Base-by-base conservation (phyloP, 2,888 invertebrate genomes). In the Drosophila anceps region DNA sequence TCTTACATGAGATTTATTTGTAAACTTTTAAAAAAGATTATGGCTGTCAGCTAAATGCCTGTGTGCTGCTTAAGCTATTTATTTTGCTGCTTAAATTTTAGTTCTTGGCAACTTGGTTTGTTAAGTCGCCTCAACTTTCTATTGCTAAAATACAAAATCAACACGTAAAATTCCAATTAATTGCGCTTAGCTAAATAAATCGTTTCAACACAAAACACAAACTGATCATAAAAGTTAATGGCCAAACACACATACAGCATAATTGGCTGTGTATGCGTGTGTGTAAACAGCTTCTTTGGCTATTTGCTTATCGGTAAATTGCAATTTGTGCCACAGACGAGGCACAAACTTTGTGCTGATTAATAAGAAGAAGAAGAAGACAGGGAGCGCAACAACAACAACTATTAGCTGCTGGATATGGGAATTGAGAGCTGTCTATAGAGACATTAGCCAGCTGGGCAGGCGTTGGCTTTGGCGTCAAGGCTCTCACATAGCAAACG, bases 151-250 rank as follows among this genome's bases (percentile, higher is more conserved):
- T 64, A 65, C 62, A 82, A 90, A 90, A 89, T 89, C 90, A 87
- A 87, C 90, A 87, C 90, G 86, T 90, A 87, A 90, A 87, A 90
- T 81, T 87, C 88, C 90, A 89, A 87, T 87, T 87, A 89, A 90
- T 90, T 87, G 69, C 80, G 88, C 84, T 87, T 84, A 87, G 88
- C 82, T 84, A 89, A 90, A 90, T 89, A 87, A 87, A 90, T 90
- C 90, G 86, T 84, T 87, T 89, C 88, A 72, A 82, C 82, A 74
- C 90, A 89, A 90, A 89, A 89, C 90, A 89, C 85, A 87, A 87
- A 87, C 90, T 81, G 90, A 90, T 87, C 90, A 87, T 87, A 87
- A 87, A 87, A 87, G 80, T 89, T 87, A 84, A 90, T 84, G 86
- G 74, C 77, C 85, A 77, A 85, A 69, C 70, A 69, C 69, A 35